Evolutionary conservation across 1,140 invertebrate genomes (phyloP).

Genomic region (Ruditapes philippinarum): DNA sequence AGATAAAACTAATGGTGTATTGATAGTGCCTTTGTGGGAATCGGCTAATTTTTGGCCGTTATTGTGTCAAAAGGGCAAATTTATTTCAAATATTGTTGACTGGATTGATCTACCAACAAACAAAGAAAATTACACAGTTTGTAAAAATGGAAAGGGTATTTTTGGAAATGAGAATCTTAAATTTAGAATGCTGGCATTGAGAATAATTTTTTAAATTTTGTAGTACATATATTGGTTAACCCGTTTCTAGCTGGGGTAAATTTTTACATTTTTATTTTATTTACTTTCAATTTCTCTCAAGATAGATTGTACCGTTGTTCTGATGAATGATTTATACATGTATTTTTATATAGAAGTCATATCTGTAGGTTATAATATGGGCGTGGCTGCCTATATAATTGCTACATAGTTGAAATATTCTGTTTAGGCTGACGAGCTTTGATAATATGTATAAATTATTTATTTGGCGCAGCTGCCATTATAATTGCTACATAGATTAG

Average conservation of each 20-base stretch:
- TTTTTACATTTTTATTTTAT: too few species aligned
- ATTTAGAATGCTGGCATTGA: constrained; percentile 41
- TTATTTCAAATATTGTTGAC: constrained; percentile 24
- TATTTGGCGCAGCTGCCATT: neutral
- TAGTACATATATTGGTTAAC: neutral
- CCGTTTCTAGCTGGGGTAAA: too few species aligned
- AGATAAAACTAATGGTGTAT: neutral
- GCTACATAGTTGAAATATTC: too few species aligned
- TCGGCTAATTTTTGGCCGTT: constrained; percentile 46
- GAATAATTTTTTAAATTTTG: neutral
- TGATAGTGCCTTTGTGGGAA: neutral
- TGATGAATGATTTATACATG: neutral
- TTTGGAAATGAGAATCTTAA: constrained; percentile 38
- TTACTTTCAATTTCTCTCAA: too few species aligned
- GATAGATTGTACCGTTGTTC: neutral
- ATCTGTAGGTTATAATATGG: neutral
- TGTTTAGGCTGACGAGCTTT: too few species aligned
- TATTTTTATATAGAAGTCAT: neutral
- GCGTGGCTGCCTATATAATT: neutral
- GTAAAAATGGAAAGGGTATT: constrained; percentile 2
- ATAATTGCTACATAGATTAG: too few species aligned
- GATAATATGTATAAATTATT: too few species aligned
- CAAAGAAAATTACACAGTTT: constrained; percentile 28
- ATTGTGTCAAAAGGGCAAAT: neutral
- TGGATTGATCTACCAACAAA: constrained; percentile 22